Evolutionary conservation across 2,888 invertebrate species (phyloP), one percentile per base, ranked within the genome.

Genomic region (Sceliomorpha sp.): DNA sequence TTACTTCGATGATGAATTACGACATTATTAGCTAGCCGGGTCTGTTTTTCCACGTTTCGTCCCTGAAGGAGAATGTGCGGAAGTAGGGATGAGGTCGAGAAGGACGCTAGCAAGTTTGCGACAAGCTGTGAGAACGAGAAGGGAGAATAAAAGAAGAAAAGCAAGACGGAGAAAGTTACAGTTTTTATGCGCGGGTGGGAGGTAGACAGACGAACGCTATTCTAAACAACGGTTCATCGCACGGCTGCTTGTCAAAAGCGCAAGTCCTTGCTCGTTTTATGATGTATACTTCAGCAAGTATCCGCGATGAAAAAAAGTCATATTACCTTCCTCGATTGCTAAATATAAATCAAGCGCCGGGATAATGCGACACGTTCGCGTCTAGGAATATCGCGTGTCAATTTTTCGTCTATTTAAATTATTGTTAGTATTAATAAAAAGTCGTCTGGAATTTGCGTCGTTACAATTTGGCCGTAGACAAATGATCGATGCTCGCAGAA

Each of bases 181-280:
- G 34, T 68, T 68, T 68, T 51, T 50, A 44, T 51, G 24, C n/a
- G 56, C 56, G 62, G 50, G 62, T 50, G 62, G 48, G 68, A 63
- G 51, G 51, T 42, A 56, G 58, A 53, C 27, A 47, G 62, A 63
- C 44, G 32, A 45, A 53, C 47, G 36, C 62, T 69, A 62, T 69
- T 69, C 68, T 69, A 69, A 69, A 69, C 68, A 68, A 68, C 62
- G 50, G 68, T 68, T 68, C 68, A 68, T 68, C 68, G 68, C 51
- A 68, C 68, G 39, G 68, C 55, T 50, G 62, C 48, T 60, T 62
- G 68, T 68, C 68, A 62, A 62, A 68, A 68, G 51, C 56, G 31
- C 48, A 40, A 68, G 67, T 67, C 60, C 60, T 68, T 68, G 51
- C 56, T 47, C 50, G 31, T 17, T 26, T 5, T 66, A 66, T 59